These are phyloP conservation scores for Cephus pulcher DNA, from an alignment of 2,888 invertebrate species.

Conservation along the genomic window DNA sequence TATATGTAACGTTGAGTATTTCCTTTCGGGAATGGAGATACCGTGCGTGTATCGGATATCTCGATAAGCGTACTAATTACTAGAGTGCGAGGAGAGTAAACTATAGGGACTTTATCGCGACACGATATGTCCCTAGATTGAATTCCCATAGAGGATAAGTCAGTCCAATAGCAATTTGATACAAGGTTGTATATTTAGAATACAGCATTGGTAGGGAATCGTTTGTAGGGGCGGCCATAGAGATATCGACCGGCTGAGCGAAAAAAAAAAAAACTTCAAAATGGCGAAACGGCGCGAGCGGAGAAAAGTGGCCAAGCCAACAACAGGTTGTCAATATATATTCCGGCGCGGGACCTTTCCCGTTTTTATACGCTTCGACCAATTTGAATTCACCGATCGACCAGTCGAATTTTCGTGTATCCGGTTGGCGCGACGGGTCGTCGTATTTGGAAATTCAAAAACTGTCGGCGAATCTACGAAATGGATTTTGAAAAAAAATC, in stretches of 20 bases:
- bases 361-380: neutral
- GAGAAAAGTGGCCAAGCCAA: neutral
- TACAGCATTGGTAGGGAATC: neutral
- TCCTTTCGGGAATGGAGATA: neutral
- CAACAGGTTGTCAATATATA: neutral
- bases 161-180: neutral
- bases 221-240: neutral
- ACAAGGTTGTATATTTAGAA: neutral
- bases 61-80: neutral
- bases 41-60: neutral
- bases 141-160: neutral
- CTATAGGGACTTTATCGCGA: neutral
- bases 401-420: neutral
- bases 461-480: no score
- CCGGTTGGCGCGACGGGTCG: neutral
- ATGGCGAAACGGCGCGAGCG: neutral
- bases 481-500: neutral
- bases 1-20: neutral
- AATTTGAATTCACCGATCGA: neutral
- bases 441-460: neutral
- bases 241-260: neutral
- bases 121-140: neutral
- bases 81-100: neutral
- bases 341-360: neutral
- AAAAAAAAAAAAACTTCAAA: neutral